Conservation (phyloP, 2,888 invertebrate species). For the Nomada fabriciana region DNA sequence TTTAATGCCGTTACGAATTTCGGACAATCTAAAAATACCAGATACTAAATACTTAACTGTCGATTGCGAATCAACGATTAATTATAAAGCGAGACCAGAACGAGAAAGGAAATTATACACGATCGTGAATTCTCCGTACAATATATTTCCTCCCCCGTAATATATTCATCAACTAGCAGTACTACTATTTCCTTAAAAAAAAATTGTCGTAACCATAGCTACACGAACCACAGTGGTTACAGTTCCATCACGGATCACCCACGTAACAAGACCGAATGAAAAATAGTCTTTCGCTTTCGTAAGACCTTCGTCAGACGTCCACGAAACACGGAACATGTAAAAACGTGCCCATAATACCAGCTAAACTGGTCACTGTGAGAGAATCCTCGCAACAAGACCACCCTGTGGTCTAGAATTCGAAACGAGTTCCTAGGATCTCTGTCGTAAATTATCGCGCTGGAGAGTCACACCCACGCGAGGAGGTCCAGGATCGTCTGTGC, state of each 20-base stretch:
- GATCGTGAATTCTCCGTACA: no score
- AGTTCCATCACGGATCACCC: not conserved
- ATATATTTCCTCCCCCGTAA: no score
- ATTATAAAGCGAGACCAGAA: no score
- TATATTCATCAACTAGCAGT: no score
- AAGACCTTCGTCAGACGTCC: not conserved
- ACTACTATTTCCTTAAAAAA: no score
- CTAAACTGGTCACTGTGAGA: constrained; percentile 23
- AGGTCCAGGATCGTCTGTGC: constrained; percentile 9
- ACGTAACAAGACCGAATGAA: not conserved
- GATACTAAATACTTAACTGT: no score
- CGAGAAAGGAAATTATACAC: no score
- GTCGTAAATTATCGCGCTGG: constrained; percentile 69
- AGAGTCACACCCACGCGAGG: constrained; percentile 56
- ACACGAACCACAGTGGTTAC: no score
- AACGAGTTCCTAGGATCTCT: constrained; percentile 68
- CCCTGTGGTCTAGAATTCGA: constrained; percentile 69
- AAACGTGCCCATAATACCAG: constrained; percentile 3
- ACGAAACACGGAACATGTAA: constrained; percentile 31
- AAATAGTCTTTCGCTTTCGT: not conserved
- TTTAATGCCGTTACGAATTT: no score
- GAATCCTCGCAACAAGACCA: constrained; percentile 47
- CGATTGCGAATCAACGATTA: no score
- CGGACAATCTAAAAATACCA: no score
- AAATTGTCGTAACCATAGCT: no score